Base-by-base conservation (phyloP, 23 tunicate genomes). In the Diplosoma virens region DNA sequence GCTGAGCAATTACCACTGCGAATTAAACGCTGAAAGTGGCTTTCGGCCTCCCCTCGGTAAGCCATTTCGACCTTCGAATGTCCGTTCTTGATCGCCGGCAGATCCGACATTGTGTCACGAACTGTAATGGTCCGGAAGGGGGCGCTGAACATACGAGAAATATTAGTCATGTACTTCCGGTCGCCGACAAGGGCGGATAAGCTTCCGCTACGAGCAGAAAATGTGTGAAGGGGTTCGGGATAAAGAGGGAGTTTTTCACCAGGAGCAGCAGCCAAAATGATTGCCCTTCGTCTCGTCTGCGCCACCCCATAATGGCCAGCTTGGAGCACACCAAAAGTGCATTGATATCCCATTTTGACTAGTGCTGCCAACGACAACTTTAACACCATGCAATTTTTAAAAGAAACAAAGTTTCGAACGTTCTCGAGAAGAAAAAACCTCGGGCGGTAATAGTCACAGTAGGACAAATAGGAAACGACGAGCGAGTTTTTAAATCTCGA, bases 231-330 rank as follows among this genome's bases (percentile, higher is more conserved):
- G 22, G 96, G 96, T 45, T 89, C 96, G 7, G 97, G 97, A 55
- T 75, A 92, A 7, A 80, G 73, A 27, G 97, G 97, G 1, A 92
- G 50, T 36, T 76, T 59, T 58, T 92, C 97, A 11, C 92, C 92
- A 18, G 97, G 97, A 1, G 97, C 92, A 11, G 97, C 87, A 34
- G 97, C 97, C 0, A 92, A 54, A 2, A 92, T 85, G 31, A 92
- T 92, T 2, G 92, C 97, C 21, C 97, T 55, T 0, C 92, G 87
- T 17, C 97, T 59, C 30, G 92, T 85, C 46, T 92, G 97, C 0
- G 97, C 83, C 16, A 82, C 92, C 0, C 97, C 97, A 37, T 92
- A 92, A 59, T 92, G 92, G 21, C 97, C 97, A 6, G 97, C 97
- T 50, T 92, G 91, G 41, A 92, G 50, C 18, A 92, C 76, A 2